phyloP scores from a whole-genome alignment of 2,113 vertebrate genomes.

The Paramisgurnus dabryanus region DNA sequence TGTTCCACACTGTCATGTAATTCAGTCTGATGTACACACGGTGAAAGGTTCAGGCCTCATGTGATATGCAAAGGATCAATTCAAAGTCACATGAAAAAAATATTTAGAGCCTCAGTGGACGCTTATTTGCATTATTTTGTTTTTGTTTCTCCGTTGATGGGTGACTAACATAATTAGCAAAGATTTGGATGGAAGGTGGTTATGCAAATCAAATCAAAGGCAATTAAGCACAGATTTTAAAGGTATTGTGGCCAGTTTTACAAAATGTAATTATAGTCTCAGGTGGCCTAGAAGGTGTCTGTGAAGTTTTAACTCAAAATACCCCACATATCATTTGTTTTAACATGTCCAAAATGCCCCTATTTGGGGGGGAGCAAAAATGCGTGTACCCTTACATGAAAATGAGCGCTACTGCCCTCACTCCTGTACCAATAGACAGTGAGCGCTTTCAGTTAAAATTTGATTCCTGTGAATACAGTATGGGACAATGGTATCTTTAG shows the following conservation, averaged over 20 bases:
- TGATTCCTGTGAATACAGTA: too few relatives aligned
- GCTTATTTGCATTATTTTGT: neutral
- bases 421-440: too few relatives aligned
- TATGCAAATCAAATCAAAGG: slow-evolving; percentile 27
- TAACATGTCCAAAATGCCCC: too few relatives aligned
- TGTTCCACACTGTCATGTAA: neutral
- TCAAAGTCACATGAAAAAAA: neutral
- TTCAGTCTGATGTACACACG: neutral
- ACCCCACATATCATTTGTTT: too few relatives aligned
- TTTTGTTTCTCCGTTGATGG: neutral
- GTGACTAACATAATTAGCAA: neutral
- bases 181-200: neutral
- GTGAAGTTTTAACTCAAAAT: too few relatives aligned
- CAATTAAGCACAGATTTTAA: neutral
- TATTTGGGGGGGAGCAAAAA: too few relatives aligned
- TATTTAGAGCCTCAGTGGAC: neutral
- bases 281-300: too few relatives aligned
- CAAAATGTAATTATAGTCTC: too few relatives aligned
- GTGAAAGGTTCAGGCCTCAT: neutral
- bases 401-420: too few relatives aligned
- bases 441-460: too few relatives aligned
- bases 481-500: too few relatives aligned
- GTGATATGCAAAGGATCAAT: neutral
- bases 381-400: too few relatives aligned
- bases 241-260: neutral